These are phyloP conservation scores for Ptychodera flava DNA, from an alignment of 35 echinoderm and acorn worm genomes.

Conservation along the genomic window DNA sequence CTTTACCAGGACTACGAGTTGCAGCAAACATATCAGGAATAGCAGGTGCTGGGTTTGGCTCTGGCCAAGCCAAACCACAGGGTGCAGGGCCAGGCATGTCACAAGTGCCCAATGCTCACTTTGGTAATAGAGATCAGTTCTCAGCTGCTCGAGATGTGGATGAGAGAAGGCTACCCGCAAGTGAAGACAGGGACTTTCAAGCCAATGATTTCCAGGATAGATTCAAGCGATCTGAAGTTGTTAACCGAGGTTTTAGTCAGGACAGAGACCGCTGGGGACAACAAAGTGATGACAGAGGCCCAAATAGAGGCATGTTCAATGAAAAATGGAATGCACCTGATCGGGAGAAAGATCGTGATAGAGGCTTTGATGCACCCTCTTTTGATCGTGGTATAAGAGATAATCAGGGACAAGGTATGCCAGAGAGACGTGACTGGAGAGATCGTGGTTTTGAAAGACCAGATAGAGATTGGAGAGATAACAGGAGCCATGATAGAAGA, in stretches of 20 bases:
- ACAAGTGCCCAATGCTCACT: background rate
- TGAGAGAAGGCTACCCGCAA: background rate
- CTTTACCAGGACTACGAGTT: background rate
- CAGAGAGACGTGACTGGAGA: background rate
- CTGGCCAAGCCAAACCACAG: background rate
- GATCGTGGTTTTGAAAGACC: conserved; percentile 42
- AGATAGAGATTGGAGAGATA: conserved; percentile 22
- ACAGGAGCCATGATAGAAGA: conserved; percentile 15
- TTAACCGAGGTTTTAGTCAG: background rate
- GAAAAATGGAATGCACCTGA: background rate
- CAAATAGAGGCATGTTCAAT: background rate
- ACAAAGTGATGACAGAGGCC: background rate
- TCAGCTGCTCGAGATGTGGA: background rate
- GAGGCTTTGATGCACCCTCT: conserved; percentile 17
- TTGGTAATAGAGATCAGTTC: background rate
- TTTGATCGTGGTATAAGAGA: background rate
- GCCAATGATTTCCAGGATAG: background rate
- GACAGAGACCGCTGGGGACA: background rate
- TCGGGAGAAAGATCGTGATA: background rate
- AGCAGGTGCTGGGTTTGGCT: too few relatives aligned
- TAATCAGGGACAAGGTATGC: background rate
- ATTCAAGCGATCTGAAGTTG: background rate
- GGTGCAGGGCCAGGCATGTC: background rate
- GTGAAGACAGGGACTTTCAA: background rate
- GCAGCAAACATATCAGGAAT: background rate